A percentile compares a stretch with the other conserved stretches of the same genome.
These are phyloP conservation scores for Dipodomys merriami DNA, from an alignment of 2,113 vertebrate species.

Conservation along the genomic window DNA sequence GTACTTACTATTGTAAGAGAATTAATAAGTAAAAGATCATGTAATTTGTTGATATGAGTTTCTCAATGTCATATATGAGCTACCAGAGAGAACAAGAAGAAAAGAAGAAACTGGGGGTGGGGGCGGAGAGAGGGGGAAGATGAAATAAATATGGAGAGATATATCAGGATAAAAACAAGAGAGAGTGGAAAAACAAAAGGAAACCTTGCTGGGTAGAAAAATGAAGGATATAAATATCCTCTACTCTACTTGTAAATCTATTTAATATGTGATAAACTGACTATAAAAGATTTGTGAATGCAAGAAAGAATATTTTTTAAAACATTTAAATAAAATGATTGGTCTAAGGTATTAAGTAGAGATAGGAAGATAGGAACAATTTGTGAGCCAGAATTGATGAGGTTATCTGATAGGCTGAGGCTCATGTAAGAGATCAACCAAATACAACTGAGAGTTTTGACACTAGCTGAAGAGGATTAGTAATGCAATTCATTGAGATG, in stretches of 20 bases:
- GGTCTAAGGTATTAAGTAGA: not conserved
- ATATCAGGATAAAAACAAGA: not conserved
- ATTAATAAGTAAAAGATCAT: not conserved
- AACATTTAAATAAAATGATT: not conserved
- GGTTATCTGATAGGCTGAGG: not conserved
- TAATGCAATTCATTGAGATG: not conserved
- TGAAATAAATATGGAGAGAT: not conserved
- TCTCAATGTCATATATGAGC: not conserved
- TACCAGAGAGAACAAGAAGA: not conserved
- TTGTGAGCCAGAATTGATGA: not conserved
- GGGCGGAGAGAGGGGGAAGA: not conserved
- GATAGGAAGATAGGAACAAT: not conserved
- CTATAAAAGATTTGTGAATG: not conserved
- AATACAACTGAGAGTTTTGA: not conserved
- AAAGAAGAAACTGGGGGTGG: not conserved
- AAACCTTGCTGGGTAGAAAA: not conserved
- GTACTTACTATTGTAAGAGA: not conserved
- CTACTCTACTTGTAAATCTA: not conserved
- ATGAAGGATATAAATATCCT: not conserved
- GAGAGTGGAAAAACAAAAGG: not conserved
- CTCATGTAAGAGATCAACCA: not conserved
- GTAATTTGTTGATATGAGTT: not conserved
- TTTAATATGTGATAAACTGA: not conserved
- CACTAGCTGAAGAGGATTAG: not conserved
- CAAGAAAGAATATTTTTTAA: not conserved